Evolutionary conservation across 2,113 vertebrate genomes (phyloP).

Genomic region (Cygnus buccinator): DNA sequence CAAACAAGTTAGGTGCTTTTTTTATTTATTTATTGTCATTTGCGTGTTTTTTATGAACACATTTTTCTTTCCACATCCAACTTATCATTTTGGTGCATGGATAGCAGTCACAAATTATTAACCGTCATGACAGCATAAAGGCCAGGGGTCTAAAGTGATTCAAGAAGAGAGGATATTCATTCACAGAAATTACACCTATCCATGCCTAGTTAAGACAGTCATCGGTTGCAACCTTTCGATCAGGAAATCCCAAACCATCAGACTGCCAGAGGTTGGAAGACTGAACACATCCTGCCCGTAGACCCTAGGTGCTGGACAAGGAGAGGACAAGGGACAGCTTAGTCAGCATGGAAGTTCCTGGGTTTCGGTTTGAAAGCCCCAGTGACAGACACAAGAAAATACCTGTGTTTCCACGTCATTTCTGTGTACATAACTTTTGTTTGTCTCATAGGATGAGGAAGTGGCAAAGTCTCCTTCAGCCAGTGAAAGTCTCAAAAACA

Average conservation of each 20-base stretch:
- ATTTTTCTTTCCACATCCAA: rapidly evolving
- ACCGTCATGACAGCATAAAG: rapidly evolving
- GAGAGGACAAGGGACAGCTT: neutral
- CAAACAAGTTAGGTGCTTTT: neutral
- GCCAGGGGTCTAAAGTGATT: neutral
- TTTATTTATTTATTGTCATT: no score
- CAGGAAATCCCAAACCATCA: neutral
- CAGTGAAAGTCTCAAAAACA: neutral
- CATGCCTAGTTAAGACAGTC: no score
- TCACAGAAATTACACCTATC: neutral
- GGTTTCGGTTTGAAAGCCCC: neutral
- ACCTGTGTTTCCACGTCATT: rapidly evolving
- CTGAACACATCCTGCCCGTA: neutral
- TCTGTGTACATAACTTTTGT: rapidly evolving
- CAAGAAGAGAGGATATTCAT: neutral
- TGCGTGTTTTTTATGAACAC: rapidly evolving
- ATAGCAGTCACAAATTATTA: neutral
- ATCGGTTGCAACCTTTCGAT: neutral
- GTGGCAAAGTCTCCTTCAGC: neutral
- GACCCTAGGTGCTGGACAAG: neutral
- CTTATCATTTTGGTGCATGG: no score
- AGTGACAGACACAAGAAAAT: neutral
- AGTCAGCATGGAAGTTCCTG: neutral
- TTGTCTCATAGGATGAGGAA: neutral
- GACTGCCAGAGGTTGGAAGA: neutral